phyloP scores from a whole-genome alignment of 2,113 vertebrate species.

The Henicopernis longicauda region DNA sequence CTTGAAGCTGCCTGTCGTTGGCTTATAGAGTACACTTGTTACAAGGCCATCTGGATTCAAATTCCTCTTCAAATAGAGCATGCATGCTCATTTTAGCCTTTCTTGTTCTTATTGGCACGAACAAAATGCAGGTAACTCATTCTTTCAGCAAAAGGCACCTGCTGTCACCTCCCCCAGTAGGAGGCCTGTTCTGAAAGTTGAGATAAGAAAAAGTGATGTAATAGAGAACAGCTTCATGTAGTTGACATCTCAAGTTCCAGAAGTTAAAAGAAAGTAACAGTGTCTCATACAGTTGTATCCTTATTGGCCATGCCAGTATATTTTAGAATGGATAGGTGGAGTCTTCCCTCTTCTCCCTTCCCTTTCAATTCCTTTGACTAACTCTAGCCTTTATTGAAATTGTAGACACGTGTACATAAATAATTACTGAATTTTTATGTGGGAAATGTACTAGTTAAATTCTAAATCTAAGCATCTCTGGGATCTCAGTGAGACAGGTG shows the following conservation, averaged over 20 bases:
- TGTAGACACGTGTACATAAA: background rate
- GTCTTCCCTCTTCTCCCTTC: background rate
- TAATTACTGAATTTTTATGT: background rate
- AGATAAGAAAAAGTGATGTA: background rate
- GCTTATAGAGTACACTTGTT: background rate
- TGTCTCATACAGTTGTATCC: background rate
- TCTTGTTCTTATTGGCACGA: background rate
- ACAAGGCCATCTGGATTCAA: background rate
- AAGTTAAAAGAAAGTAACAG: background rate
- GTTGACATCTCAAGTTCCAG: background rate
- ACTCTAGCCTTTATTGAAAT: background rate
- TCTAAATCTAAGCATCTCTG: background rate
- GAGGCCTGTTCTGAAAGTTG: background rate
- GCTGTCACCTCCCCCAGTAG: background rate
- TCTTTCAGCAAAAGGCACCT: background rate
- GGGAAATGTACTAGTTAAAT: background rate
- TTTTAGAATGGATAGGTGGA: background rate
- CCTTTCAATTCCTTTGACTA: background rate
- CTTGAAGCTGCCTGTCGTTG: background rate
- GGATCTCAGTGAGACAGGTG: background rate
- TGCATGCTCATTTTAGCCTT: background rate
- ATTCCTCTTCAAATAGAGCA: background rate
- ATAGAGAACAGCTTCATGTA: background rate
- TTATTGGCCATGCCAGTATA: background rate
- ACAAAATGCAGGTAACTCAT: background rate